These are phyloP conservation scores for Sinocyclocheilus anophthalmus DNA, from an alignment of 2,113 vertebrate genomes.

Conservation along the genomic window DNA sequence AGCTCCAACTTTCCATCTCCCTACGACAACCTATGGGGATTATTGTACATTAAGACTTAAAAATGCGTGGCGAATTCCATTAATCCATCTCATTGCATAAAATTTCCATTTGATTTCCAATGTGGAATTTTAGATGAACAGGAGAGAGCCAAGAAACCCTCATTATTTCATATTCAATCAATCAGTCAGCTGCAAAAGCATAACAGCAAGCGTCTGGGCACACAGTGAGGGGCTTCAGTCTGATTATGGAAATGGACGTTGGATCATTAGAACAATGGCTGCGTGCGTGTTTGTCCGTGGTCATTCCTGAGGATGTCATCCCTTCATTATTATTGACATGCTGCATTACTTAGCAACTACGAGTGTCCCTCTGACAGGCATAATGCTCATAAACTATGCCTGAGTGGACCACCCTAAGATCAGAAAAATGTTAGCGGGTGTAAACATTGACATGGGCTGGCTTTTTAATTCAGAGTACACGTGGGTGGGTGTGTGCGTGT, in stretches of 20 bases:
- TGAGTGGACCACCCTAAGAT: constrained; percentile 53
- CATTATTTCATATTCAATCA: constrained; percentile 84
- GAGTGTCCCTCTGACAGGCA: constrained; percentile 68
- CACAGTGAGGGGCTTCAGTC: constrained; percentile 72
- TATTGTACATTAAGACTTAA: constrained; percentile 80
- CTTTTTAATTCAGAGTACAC: constrained; percentile 21
- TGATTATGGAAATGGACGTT: constrained; percentile 83
- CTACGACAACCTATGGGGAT: constrained; percentile 73
- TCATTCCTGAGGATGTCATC: constrained; percentile 70
- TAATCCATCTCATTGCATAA: constrained; percentile 82
- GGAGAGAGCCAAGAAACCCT: constrained; percentile 73
- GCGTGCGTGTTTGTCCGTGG: constrained; percentile 62
- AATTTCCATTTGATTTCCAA: constrained; percentile 82
- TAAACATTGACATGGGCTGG: constrained; percentile 51
- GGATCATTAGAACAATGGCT: constrained; percentile 69
- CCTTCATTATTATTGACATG: constrained; percentile 81
- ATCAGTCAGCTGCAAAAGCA: constrained; percentile 76
- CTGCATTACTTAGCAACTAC: constrained; percentile 79
- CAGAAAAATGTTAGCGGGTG: constrained; percentile 62
- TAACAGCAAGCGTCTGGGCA: constrained; percentile 62
- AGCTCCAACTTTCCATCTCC: constrained; percentile 77
- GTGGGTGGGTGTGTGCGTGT: no score
- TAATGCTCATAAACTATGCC: constrained; percentile 59
- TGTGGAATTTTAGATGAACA: constrained; percentile 81
- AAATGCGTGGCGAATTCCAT: constrained; percentile 72